These are phyloP conservation scores for Cyclargus thomasi DNA, from an alignment of 1,140 invertebrate species.

Conservation along the genomic window DNA sequence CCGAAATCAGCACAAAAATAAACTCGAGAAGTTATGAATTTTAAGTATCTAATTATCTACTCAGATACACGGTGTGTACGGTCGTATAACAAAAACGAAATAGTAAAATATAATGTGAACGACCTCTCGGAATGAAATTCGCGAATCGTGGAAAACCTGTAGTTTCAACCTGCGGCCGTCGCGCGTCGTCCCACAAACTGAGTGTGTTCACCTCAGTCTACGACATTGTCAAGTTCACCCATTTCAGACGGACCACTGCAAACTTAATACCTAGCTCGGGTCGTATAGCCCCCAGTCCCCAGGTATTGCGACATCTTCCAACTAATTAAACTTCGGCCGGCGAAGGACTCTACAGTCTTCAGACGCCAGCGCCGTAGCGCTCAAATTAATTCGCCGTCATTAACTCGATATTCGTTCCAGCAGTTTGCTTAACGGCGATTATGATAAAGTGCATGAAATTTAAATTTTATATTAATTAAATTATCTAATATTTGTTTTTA, in stretches of 20 bases:
- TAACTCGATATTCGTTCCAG: neutral
- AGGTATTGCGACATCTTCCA: neutral
- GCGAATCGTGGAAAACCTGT: slow-evolving; percentile 10
- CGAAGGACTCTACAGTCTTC: neutral
- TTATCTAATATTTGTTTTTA: slow-evolving; percentile 4
- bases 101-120: slow-evolving; percentile 7
- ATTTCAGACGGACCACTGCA: slow-evolving; percentile 7
- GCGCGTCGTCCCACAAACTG: slow-evolving; percentile 37
- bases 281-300: slow-evolving; percentile 29
- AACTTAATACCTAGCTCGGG: slow-evolving; percentile 24
- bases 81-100: slow-evolving; percentile 6
- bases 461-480: neutral
- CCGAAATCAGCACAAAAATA: neutral
- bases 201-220: slow-evolving; percentile 45
- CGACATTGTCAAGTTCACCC: slow-evolving; percentile 22
- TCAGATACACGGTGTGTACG: neutral
- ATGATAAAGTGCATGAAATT: neutral
- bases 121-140: slow-evolving; percentile 1
- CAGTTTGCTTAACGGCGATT: neutral
- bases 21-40: slow-evolving; percentile 10
- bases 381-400: neutral
- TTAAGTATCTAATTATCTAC: slow-evolving; percentile 1
- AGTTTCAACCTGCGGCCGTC: slow-evolving; percentile 28
- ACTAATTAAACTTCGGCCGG: slow-evolving; percentile 8
- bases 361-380: too few species aligned